Evolutionary conservation across 2,113 vertebrate species (phyloP).

Genomic region (Leptosomus discolor): DNA sequence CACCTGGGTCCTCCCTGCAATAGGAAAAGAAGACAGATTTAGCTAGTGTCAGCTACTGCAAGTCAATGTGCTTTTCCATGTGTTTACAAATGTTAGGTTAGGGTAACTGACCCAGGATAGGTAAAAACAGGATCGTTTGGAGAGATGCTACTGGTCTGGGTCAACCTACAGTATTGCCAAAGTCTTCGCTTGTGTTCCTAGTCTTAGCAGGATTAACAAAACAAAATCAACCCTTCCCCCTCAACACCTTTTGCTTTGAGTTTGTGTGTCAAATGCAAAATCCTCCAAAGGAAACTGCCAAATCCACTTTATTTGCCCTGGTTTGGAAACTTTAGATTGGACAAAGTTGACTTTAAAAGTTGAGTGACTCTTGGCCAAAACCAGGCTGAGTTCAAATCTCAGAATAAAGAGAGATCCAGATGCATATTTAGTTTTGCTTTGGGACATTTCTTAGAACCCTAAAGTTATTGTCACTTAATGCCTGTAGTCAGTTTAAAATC

Average conservation of each 20-base stretch:
- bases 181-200: background rate
- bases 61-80: background rate
- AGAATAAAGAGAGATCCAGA: background rate
- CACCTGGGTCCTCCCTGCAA: background rate
- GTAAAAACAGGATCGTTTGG: background rate
- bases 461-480: background rate
- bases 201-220: background rate
- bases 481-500: background rate
- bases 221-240: background rate
- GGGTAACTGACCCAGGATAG: background rate
- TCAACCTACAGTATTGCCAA: background rate
- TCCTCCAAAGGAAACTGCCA: background rate
- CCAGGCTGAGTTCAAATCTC: background rate
- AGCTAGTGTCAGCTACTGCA: background rate
- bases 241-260: background rate
- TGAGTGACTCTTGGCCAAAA: background rate
- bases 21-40: background rate
- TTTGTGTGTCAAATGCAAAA: background rate
- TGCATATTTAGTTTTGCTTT: background rate
- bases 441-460: background rate
- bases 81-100: background rate
- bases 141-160: background rate
- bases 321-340: background rate
- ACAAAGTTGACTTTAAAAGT: background rate
- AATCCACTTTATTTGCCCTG: background rate